A percentile compares a stretch with the other conserved stretches of the same genome.
These are phyloP conservation scores for Mixornis gularis DNA, from an alignment of 2,113 vertebrate genomes.

Conservation along the genomic window DNA sequence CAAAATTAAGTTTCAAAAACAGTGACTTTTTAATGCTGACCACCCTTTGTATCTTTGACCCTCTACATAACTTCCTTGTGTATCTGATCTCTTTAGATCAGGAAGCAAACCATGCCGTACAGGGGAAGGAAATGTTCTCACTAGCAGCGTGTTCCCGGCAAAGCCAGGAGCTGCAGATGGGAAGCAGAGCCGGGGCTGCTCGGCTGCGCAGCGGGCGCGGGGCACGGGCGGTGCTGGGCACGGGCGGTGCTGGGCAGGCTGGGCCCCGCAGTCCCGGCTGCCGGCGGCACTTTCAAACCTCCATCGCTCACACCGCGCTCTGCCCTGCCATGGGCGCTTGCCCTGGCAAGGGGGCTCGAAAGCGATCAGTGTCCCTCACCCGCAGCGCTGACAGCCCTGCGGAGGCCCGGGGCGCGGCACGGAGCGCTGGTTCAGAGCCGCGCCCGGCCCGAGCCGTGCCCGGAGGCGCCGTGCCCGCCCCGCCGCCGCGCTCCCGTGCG, in stretches of 20 bases:
- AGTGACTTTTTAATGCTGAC: accelerated
- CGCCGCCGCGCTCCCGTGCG: neutral
- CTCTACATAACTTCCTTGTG: accelerated
- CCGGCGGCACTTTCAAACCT: neutral
- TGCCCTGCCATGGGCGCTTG: too few relatives aligned
- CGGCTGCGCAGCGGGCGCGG: neutral
- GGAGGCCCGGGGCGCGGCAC: too few relatives aligned
- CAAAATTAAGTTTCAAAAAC: too few relatives aligned
- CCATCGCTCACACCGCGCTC: accelerated
- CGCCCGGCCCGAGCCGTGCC: neutral
- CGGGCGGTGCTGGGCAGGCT: neutral
- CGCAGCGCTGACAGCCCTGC: neutral
- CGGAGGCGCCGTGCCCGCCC: neutral
- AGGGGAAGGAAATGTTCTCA: neutral
- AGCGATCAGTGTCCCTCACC: accelerated
- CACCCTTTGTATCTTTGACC: neutral
- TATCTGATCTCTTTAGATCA: neutral
- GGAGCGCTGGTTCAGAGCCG: accelerated
- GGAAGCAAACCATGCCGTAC: neutral
- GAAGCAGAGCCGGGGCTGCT: accelerated
- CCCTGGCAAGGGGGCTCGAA: accelerated
- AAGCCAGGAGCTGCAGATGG: accelerated
- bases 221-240: neutral
- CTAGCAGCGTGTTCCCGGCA: neutral
- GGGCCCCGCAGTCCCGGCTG: neutral